Evolutionary conservation across 2,797 vertebrate genomes (phyloP).

Genomic region (Allenopithecus nigroviridis): DNA sequence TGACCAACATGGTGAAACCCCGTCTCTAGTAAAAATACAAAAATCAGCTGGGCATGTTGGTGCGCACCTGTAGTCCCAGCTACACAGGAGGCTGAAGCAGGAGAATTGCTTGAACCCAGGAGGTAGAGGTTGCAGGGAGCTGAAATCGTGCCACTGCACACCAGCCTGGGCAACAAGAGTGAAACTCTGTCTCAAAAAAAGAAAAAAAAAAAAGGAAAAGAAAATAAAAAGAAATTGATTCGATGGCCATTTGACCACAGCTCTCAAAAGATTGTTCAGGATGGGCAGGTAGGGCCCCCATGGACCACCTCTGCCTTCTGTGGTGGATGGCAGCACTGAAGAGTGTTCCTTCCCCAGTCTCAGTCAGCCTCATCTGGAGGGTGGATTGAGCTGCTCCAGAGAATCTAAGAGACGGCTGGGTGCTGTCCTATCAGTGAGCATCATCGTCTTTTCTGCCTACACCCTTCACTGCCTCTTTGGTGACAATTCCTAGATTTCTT

Average conservation of each 20-base stretch:
- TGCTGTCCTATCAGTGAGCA: not conserved
- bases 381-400: not conserved
- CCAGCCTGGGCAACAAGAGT: not conserved
- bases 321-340: too few relatives aligned
- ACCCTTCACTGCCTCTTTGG: not conserved
- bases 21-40: not conserved
- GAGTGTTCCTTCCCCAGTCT: fast-evolving
- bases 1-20: not conserved
- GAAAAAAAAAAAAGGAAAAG: too few relatives aligned
- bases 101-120: not conserved
- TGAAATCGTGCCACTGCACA: not conserved
- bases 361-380: not conserved
- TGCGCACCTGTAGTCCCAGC: not conserved
- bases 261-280: not conserved
- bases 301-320: not conserved
- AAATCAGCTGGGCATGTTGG: not conserved
- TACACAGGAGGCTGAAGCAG: not conserved
- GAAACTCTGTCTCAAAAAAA: not conserved
- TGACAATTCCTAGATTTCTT: not conserved
- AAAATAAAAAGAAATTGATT: not conserved
- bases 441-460: not conserved
- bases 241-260: not conserved
- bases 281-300: fast-evolving
- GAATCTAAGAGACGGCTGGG: not conserved
- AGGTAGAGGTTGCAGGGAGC: not conserved